Percentiles rank a stretch among this genome's conserved stretches.
These are phyloP conservation scores for Sycophila texana DNA, from an alignment of 2,888 invertebrate species.

Conservation along the genomic window DNA sequence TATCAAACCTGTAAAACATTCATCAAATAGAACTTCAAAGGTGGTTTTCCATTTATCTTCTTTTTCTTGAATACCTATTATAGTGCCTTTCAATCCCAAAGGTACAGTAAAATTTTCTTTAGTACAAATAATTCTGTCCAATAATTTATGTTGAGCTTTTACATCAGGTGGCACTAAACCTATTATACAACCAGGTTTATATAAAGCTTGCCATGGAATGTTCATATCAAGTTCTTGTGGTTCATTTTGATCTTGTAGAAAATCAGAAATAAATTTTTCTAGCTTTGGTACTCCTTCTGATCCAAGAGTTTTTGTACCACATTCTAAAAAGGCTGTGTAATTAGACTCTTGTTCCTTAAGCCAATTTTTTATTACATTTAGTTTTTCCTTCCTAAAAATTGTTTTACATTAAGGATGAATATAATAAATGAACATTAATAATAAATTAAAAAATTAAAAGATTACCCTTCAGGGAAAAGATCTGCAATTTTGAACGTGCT, in stretches of 20 bases:
- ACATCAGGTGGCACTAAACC: conserved; percentile 82
- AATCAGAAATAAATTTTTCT: conserved; percentile 76
- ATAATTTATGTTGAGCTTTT: conserved; percentile 81
- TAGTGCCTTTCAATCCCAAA: conserved; percentile 88
- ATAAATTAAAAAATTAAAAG: neutral
- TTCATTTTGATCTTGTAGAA: conserved; percentile 70
- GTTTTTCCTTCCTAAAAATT: neutral
- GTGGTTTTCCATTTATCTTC: conserved; percentile 80
- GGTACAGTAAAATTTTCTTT: conserved; percentile 87
- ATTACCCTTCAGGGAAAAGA: conserved; percentile 81
- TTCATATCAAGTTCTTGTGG: conserved; percentile 84
- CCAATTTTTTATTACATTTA: conserved; percentile 32
- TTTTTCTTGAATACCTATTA: conserved; percentile 81
- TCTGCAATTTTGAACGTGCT: conserved; percentile 83
- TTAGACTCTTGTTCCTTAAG: conserved; percentile 22
- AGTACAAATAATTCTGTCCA: conserved; percentile 91
- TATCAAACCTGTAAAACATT: conserved; percentile 78
- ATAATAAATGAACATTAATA: neutral
- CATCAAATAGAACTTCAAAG: conserved; percentile 90
- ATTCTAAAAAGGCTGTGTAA: conserved; percentile 61
- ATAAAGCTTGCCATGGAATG: conserved; percentile 78
- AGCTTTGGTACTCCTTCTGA: conserved; percentile 66
- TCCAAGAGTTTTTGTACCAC: conserved; percentile 33
- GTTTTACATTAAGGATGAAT: neutral
- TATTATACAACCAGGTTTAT: conserved; percentile 79